These are phyloP conservation scores for Neosilurus hyrtlii DNA, from an alignment of 2,797 vertebrate genomes.

Conservation along the genomic window DNA sequence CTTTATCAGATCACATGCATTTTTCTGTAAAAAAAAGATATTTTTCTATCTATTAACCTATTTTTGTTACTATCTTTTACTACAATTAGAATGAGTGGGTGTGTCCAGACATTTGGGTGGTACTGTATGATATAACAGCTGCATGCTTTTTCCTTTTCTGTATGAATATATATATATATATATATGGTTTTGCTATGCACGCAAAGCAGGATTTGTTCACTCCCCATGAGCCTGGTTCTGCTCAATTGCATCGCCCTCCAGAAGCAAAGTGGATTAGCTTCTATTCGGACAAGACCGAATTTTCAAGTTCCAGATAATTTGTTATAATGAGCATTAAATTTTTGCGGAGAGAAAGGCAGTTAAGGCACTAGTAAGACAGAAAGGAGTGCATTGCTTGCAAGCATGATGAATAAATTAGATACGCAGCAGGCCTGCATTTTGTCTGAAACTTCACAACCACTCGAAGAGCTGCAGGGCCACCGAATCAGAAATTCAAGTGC, in stretches of 20 bases:
- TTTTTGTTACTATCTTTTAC: not conserved
- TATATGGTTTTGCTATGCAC: conserved; percentile 29
- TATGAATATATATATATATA: too few species aligned
- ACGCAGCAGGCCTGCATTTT: conserved; percentile 70
- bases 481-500: conserved; percentile 68
- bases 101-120: too few species aligned
- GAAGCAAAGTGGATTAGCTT: conserved; percentile 76
- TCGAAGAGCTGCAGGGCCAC: conserved; percentile 77
- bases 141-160: too few species aligned
- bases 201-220: conserved; percentile 77
- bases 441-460: conserved; percentile 74
- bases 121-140: too few species aligned
- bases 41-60: not conserved
- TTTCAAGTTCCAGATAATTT: conserved; percentile 82
- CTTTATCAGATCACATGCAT: not conserved
- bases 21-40: not conserved
- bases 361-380: conserved; percentile 69
- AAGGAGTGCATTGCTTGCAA: conserved; percentile 72
- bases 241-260: conserved; percentile 77
- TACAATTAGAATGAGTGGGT: too few species aligned
- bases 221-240: conserved; percentile 72
- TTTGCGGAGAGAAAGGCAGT: conserved; percentile 65
- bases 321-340: conserved; percentile 77
- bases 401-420: conserved; percentile 86
- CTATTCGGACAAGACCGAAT: conserved; percentile 72